Evolutionary conservation across 2,113 vertebrate genomes (phyloP).

Genomic region (Indri indri): DNA sequence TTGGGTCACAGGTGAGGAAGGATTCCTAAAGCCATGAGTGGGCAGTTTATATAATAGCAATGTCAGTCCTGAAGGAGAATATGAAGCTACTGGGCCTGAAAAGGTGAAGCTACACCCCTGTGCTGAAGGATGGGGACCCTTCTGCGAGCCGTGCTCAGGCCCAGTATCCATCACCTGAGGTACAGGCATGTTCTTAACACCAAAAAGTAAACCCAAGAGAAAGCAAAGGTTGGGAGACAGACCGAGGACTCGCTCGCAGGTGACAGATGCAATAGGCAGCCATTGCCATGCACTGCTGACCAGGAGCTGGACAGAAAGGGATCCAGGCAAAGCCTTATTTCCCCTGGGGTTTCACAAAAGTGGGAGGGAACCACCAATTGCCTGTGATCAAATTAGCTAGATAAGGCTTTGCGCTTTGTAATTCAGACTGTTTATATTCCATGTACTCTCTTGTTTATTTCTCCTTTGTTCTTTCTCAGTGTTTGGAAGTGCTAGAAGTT

Average conservation of each 20-base stretch:
- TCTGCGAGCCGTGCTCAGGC: background rate
- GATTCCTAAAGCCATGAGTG: background rate
- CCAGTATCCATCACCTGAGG: background rate
- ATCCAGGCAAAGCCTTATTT: background rate
- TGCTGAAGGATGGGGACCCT: background rate
- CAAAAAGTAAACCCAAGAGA: background rate
- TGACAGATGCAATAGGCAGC: background rate
- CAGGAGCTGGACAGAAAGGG: background rate
- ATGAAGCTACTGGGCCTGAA: background rate
- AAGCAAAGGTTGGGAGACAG: background rate
- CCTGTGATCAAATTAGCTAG: constrained; percentile 25
- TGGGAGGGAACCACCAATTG: background rate
- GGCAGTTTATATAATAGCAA: background rate
- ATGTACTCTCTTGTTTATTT: constrained; percentile 42
- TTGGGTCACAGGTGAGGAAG: background rate
- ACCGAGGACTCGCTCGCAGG: background rate
- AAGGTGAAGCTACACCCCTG: background rate
- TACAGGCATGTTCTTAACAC: background rate
- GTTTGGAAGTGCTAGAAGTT: constrained; percentile 33
- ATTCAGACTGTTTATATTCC: constrained; percentile 48
- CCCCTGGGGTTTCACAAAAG: background rate
- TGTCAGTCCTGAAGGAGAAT: background rate
- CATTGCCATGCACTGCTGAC: background rate
- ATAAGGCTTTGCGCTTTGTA: constrained; percentile 36
- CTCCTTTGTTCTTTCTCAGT: constrained; percentile 49